A percentile compares a stretch with the other conserved stretches of the same genome.
These are phyloP conservation scores for Frieseomelitta varia DNA, from an alignment of 1,140 invertebrate species.

Conservation along the genomic window DNA sequence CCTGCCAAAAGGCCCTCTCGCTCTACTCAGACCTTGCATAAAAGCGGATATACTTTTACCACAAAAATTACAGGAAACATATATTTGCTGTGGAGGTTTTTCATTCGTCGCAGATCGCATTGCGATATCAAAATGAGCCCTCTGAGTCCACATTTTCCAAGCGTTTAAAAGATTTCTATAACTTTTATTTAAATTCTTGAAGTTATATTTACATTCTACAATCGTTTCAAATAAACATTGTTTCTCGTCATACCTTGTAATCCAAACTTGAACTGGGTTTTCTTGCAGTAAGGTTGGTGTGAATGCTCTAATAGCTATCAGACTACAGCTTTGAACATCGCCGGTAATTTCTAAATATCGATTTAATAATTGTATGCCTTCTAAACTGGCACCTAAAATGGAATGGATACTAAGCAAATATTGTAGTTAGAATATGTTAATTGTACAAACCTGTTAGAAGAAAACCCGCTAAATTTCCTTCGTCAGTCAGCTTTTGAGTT, in stretches of 20 bases:
- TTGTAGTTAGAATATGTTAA: slow-evolving; percentile 26
- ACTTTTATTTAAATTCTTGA: slow-evolving; percentile 76
- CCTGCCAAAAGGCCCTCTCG: slow-evolving; percentile 85
- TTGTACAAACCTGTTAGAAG: slow-evolving; percentile 87
- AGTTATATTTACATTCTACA: neutral
- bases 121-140: slow-evolving; percentile 89
- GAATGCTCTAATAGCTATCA: slow-evolving; percentile 90
- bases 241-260: slow-evolving; percentile 83
- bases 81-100: slow-evolving; percentile 89
- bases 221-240: neutral
- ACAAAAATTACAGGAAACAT: slow-evolving; percentile 96
- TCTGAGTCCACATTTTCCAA: slow-evolving; percentile 91
- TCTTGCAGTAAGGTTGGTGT: slow-evolving; percentile 86
- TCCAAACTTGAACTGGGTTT: slow-evolving; percentile 87
- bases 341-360: slow-evolving; percentile 94
- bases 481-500: slow-evolving; percentile 86
- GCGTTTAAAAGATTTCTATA: slow-evolving; percentile 89
- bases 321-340: slow-evolving; percentile 95
- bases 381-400: slow-evolving; percentile 85
- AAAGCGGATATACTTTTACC: slow-evolving; percentile 94
- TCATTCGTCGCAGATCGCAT: slow-evolving; percentile 85
- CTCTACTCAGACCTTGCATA: slow-evolving; percentile 85
- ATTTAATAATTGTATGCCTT: slow-evolving; percentile 92
- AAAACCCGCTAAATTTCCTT: slow-evolving; percentile 92
- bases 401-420: slow-evolving; percentile 11